Conservation (phyloP, 1,140 invertebrate genomes). For the Musca vetustissima region DNA sequence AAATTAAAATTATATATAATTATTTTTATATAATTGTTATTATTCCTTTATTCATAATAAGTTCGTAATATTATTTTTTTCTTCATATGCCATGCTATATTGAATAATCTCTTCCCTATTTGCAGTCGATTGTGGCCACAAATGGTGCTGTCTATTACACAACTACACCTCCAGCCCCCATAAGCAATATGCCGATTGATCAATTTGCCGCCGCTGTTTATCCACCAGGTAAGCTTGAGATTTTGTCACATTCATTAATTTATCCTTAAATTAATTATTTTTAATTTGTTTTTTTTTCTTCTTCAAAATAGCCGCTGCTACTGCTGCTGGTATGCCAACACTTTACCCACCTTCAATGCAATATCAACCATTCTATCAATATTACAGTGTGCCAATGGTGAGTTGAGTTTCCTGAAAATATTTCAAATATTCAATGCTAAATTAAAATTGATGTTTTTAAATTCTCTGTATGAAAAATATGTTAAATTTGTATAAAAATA, state of each 20-base stretch:
- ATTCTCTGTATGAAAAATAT: background rate
- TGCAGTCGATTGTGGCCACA: slow-evolving; percentile 53
- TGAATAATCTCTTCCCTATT: slow-evolving; percentile 22
- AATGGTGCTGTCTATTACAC: slow-evolving; percentile 56
- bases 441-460: no score
- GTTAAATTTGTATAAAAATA: background rate
- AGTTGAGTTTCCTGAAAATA: slow-evolving; percentile 33
- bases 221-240: slow-evolving; percentile 47
- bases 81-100: no score
- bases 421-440: background rate
- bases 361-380: slow-evolving; percentile 57
- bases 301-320: slow-evolving; percentile 46
- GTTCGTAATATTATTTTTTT: no score
- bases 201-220: slow-evolving; percentile 55
- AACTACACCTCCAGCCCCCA: slow-evolving; percentile 54
- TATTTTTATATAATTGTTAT: no score
- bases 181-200: slow-evolving; percentile 56
- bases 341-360: slow-evolving; percentile 57
- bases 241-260: background rate
- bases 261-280: background rate
- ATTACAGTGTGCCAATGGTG: slow-evolving; percentile 57
- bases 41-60: no score
- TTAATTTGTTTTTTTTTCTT: background rate
- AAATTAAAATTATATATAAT: no score
- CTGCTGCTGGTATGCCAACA: slow-evolving; percentile 55